These are phyloP conservation scores for Platycnemis pennipes DNA, from an alignment of 2,888 invertebrate genomes.

Conservation along the genomic window DNA sequence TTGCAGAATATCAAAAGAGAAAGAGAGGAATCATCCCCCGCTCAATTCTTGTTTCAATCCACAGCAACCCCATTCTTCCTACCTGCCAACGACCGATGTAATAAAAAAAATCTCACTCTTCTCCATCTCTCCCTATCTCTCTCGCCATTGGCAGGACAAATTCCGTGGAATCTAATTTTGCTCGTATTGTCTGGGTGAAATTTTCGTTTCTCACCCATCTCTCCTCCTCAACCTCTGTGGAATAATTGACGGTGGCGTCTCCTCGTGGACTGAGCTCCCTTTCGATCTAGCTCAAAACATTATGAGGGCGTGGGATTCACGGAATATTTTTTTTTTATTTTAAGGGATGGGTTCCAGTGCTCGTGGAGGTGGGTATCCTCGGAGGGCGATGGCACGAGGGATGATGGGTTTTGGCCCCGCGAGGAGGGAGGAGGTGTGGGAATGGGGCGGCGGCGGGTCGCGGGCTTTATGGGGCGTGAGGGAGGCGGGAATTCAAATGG, in stretches of 20 bases:
- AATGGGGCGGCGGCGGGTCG: neutral
- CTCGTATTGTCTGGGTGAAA: neutral
- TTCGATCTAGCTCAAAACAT: neutral
- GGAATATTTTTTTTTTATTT: neutral
- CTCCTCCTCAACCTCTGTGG: neutral
- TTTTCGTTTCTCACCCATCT: neutral
- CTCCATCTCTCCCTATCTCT: neutral
- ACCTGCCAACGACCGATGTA: neutral
- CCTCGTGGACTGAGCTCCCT: neutral
- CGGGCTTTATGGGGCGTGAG: neutral
- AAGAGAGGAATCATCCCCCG: neutral
- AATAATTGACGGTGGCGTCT: neutral
- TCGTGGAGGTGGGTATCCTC: neutral
- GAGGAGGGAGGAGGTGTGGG: neutral
- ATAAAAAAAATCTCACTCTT: too few species aligned
- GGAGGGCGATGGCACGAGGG: too few species aligned
- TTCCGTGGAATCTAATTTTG: neutral
- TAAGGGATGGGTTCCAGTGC: neutral
- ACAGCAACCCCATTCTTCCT: neutral
- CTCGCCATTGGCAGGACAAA: neutral
- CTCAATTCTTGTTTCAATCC: neutral
- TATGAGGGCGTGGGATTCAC: neutral
- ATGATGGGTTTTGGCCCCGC: neutral
- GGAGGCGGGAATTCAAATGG: constrained; percentile 12
- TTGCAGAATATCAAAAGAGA: neutral